Evolutionary conservation across 92 coral and sea anemone genomes (phyloP).

Genomic region (Phenganax stokvisi): DNA sequence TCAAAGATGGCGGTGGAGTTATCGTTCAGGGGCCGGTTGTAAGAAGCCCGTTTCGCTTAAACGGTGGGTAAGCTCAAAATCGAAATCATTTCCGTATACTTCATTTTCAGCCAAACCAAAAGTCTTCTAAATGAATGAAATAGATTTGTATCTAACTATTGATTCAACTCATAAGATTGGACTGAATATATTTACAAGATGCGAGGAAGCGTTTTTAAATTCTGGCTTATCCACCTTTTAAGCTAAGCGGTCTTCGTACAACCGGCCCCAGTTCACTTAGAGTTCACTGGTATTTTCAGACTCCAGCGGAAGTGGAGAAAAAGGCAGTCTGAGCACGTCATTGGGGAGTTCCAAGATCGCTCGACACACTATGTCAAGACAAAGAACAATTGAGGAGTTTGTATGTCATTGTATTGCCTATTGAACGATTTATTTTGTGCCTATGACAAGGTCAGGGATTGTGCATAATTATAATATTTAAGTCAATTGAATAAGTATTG

Average conservation of each 20-base stretch:
- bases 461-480: background rate
- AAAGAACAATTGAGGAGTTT: constrained; percentile 75
- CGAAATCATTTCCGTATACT: too few relatives aligned
- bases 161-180: too few relatives aligned
- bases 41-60: too few relatives aligned
- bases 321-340: constrained; percentile 45
- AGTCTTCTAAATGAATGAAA: too few relatives aligned
- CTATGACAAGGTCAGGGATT: background rate
- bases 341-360: constrained; percentile 54
- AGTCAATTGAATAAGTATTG: too few relatives aligned
- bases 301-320: constrained; percentile 59
- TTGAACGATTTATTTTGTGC: background rate
- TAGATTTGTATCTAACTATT: background rate
- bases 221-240: too few relatives aligned
- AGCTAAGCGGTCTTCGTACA: too few relatives aligned
- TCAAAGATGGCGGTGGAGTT: background rate
- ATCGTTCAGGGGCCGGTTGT: background rate
- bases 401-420: constrained; percentile 40
- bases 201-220: too few relatives aligned
- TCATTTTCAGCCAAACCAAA: too few relatives aligned
- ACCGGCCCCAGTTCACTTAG: background rate
- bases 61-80: too few relatives aligned
- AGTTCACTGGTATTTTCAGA: constrained; percentile 34
- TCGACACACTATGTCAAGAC: constrained; percentile 54
- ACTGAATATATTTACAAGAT: too few relatives aligned